Evolutionary conservation across 1,140 invertebrate species (phyloP).

Genomic region (Drepana arcuata): DNA sequence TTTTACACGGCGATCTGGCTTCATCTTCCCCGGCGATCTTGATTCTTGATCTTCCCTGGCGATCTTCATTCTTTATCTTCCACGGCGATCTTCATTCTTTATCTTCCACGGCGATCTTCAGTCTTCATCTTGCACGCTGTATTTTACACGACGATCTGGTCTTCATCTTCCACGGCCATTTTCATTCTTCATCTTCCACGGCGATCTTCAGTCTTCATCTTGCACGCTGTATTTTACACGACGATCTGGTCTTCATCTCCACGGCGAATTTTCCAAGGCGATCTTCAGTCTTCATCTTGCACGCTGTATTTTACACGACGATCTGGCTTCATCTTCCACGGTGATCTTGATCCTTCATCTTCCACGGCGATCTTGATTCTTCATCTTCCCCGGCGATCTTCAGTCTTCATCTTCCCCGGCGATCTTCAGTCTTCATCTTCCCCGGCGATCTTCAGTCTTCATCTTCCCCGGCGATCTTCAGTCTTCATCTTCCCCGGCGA

Average conservation of each 20-base stretch:
- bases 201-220: conserved; percentile 4
- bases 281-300: conserved; percentile 5
- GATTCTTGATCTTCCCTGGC: no score
- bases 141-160: conserved; percentile 8
- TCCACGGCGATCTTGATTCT: not conserved
- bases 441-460: conserved; percentile 3
- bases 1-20: conserved; percentile 11
- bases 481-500: conserved; percentile 2
- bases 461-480: conserved; percentile 12
- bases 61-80: conserved; percentile 4
- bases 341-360: conserved; percentile 1
- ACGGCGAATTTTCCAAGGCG: no score
- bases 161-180: conserved; percentile 5
- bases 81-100: no score
- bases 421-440: conserved; percentile 4
- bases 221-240: conserved; percentile 1
- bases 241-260: no score
- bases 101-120: conserved; percentile 2
- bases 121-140: conserved; percentile 4
- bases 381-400: conserved; percentile 6
- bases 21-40: not conserved
- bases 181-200: conserved; percentile 1
- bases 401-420: conserved; percentile 3
- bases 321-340: conserved; percentile 2
- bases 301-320: no score